phyloP scores from a whole-genome alignment of 2,797 vertebrate genomes.

The Malurus splendens region DNA sequence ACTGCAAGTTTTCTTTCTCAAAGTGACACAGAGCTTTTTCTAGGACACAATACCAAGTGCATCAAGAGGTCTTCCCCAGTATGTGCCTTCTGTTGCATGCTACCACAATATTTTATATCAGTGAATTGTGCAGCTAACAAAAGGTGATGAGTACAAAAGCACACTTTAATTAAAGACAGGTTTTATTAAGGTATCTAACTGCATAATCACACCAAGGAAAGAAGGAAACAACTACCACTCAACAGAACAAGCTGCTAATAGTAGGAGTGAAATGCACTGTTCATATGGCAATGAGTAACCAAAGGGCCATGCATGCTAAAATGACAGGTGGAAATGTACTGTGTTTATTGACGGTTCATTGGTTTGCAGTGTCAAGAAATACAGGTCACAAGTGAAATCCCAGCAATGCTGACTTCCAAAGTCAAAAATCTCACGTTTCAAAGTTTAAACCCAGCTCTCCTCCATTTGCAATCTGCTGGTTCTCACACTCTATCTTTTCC shows the following conservation, averaged over 20 bases:
- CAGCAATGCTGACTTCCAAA: neutral
- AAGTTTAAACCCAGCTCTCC: neutral
- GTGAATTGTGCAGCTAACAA: neutral
- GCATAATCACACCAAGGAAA: neutral
- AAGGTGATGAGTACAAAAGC: neutral
- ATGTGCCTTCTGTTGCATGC: neutral
- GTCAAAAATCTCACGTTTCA: neutral
- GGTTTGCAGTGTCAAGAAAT: neutral
- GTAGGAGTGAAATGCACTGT: neutral
- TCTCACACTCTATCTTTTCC: neutral
- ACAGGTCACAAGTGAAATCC: neutral
- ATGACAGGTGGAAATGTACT: neutral
- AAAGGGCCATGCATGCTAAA: neutral
- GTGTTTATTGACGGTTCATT: neutral
- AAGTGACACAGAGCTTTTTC: neutral
- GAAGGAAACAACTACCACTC: neutral
- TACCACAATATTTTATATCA: fast-evolving
- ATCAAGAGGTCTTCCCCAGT: neutral
- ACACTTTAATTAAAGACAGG: neutral
- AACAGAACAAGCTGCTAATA: neutral
- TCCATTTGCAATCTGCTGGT: neutral
- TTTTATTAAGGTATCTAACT: neutral
- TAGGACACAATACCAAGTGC: neutral
- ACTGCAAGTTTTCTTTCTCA: neutral
- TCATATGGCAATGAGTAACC: neutral